These are phyloP conservation scores for Bacillus rossius DNA, from an alignment of 1,140 invertebrate genomes.

Conservation along the genomic window DNA sequence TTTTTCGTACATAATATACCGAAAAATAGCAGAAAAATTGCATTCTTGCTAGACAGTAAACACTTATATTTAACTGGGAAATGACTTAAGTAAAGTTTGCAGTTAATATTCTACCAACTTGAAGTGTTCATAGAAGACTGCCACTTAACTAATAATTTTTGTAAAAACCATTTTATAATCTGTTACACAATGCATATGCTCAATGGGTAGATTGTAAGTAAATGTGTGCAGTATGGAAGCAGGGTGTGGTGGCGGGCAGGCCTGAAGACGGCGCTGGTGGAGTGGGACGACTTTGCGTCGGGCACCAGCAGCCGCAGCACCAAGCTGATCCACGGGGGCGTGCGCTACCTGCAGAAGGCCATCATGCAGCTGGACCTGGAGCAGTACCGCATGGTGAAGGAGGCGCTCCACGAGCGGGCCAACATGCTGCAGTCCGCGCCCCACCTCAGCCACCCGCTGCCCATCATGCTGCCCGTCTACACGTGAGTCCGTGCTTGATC, in stretches of 20 bases:
- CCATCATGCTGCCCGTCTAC: constrained; percentile 98
- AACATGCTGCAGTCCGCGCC: constrained; percentile 94
- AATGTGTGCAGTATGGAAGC: no score
- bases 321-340: constrained; percentile 99
- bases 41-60: no score
- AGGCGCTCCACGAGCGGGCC: constrained; percentile 92
- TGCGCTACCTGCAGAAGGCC: constrained; percentile 96
- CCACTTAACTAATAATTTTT: no score
- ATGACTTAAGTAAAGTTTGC: no score
- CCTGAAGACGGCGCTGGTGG: constrained; percentile 93
- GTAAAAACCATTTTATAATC: no score
- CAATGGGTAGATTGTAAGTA: no score
- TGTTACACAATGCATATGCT: no score
- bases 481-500: constrained; percentile 56
- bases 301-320: constrained; percentile 96
- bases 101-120: no score
- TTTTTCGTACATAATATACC: no score
- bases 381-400: constrained; percentile 96
- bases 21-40: no score
- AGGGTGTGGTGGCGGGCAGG: constrained; percentile 48
- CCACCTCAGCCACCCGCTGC: constrained; percentile 92
- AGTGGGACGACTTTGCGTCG: constrained; percentile 95
- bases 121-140: no score
- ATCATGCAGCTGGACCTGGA: constrained; percentile 92
- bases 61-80: no score